Evolutionary conservation across 2,797 vertebrate genomes (phyloP).

Genomic region (Sebastolobus alascanus): DNA sequence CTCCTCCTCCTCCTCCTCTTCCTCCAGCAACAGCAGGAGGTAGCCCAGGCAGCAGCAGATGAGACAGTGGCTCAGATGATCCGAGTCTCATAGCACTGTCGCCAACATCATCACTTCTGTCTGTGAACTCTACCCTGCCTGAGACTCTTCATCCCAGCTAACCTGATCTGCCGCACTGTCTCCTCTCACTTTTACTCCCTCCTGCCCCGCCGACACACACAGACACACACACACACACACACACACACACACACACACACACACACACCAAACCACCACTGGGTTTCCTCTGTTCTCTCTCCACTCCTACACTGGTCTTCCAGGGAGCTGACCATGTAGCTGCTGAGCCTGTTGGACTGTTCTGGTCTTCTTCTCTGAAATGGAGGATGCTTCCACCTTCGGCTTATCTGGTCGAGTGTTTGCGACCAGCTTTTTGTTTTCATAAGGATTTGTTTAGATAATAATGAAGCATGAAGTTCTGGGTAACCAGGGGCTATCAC

Average conservation of each 20-base stretch:
- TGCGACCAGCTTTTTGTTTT: conserved; percentile 45
- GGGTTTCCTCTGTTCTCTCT: conserved; percentile 33
- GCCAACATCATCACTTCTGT: conserved; percentile 16
- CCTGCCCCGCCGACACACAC: conserved; percentile 6
- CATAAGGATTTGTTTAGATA: conserved; percentile 40
- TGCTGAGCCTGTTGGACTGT: conserved; percentile 42
- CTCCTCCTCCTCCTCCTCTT: neutral
- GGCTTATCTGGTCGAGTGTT: conserved; percentile 40
- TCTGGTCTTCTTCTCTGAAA: conserved; percentile 38
- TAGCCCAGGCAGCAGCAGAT: conserved; percentile 87
- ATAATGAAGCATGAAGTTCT: conserved; percentile 31
- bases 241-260: neutral
- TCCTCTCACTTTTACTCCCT: conserved; percentile 7
- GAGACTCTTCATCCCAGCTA: conserved; percentile 59
- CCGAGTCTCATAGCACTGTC: conserved; percentile 89
- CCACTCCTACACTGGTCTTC: conserved; percentile 63
- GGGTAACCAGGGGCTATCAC: conserved; percentile 19
- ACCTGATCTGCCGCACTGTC: conserved; percentile 30
- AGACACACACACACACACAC: neutral
- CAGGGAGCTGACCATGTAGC: conserved; percentile 51
- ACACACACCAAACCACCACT: conserved; percentile 26
- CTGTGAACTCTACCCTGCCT: conserved; percentile 53
- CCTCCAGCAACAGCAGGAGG: conserved; percentile 85
- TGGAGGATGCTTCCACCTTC: conserved; percentile 39
- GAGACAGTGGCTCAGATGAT: conserved; percentile 97